These are phyloP conservation scores for Macquaria ambigua DNA, from an alignment of 2,113 vertebrate genomes.

Conservation along the genomic window DNA sequence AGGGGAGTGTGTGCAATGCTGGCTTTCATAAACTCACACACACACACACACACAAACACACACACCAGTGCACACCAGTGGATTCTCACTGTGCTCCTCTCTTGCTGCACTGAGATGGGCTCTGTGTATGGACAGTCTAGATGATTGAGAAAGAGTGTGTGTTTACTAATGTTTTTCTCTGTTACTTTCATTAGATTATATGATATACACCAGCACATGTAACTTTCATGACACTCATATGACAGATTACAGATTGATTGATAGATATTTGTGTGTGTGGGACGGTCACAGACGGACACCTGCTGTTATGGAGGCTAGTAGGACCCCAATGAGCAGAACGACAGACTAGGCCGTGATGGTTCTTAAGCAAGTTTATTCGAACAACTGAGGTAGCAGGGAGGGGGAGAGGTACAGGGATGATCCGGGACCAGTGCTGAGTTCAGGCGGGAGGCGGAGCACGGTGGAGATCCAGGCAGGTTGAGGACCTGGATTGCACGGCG, in stretches of 20 bases:
- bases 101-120: background rate
- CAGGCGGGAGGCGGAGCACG: no score
- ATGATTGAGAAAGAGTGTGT: background rate
- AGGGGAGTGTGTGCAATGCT: conserved; percentile 25
- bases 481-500: no score
- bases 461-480: no score
- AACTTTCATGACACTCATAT: conserved; percentile 10
- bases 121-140: background rate
- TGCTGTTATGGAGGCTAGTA: no score
- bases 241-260: conserved; percentile 30
- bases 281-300: conserved; percentile 63
- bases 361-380: no score
- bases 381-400: no score
- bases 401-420: no score
- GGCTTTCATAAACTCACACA: conserved; percentile 10
- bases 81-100: conserved; percentile 2
- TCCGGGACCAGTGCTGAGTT: no score
- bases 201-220: background rate
- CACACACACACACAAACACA: background rate
- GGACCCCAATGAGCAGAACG: no score
- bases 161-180: background rate
- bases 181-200: background rate
- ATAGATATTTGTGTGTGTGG: background rate
- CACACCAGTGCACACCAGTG: background rate
- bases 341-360: no score